Conservation (phyloP, 2,797 vertebrate genomes). For the Poeciliopsis paucimaculata region DNA sequence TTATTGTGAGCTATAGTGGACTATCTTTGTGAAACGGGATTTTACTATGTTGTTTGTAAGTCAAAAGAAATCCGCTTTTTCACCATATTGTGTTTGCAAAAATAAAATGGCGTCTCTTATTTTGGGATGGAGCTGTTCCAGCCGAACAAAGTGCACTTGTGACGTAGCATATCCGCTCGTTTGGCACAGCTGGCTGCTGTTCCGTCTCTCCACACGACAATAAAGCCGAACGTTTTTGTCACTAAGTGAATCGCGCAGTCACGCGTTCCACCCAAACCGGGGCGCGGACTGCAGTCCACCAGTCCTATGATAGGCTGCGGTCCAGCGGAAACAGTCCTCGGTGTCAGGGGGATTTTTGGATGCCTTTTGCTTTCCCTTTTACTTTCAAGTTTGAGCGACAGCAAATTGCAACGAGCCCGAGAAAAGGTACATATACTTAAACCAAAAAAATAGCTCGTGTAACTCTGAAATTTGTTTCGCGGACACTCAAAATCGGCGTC, state of each 20-base stretch:
- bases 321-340: neutral
- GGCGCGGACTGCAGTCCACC: no score
- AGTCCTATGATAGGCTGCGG: slow-evolving; percentile 8
- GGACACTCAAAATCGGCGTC: neutral
- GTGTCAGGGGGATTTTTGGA: neutral
- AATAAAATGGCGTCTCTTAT: neutral
- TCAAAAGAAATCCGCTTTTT: neutral
- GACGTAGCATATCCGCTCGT: neutral
- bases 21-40: neutral
- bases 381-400: neutral
- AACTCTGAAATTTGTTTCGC: neutral
- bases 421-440: neutral
- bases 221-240: slow-evolving; percentile 13
- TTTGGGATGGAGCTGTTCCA: neutral
- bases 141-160: neutral
- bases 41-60: neutral
- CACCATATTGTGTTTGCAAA: neutral
- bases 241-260: slow-evolving; percentile 53
- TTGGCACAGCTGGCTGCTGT: neutral
- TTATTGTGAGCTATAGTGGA: neutral
- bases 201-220: neutral
- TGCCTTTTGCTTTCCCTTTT: neutral
- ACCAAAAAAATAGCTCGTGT: neutral
- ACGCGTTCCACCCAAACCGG: slow-evolving; percentile 51
- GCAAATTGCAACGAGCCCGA: neutral